Evolutionary conservation across 2,113 vertebrate genomes (phyloP).

Genomic region (Prionailurus bengalensis): DNA sequence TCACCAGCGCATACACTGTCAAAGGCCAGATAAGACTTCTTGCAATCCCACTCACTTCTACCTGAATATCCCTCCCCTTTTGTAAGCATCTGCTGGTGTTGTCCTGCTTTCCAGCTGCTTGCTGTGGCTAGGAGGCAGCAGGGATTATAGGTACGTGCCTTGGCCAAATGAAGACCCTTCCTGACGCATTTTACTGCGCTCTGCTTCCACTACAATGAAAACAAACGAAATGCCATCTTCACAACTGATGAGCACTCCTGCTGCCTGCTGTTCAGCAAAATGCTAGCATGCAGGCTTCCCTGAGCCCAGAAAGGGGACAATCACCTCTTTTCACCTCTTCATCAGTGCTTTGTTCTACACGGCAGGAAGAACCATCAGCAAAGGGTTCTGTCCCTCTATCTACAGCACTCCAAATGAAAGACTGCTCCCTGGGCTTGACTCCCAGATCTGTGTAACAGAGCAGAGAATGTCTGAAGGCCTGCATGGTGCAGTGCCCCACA

Average conservation of each 20-base stretch:
- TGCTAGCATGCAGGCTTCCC: not conserved
- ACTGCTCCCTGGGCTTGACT: slow-evolving; percentile 77
- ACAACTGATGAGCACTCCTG: slow-evolving; percentile 46
- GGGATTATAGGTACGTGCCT: not conserved
- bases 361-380: not conserved
- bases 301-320: not conserved
- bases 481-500: not conserved
- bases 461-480: slow-evolving; percentile 63
- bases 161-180: slow-evolving; percentile 60
- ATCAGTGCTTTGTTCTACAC: slow-evolving; percentile 13
- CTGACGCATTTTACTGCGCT: slow-evolving; percentile 57
- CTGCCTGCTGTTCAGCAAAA: not conserved
- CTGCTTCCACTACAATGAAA: slow-evolving; percentile 54
- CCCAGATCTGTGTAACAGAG: slow-evolving; percentile 65
- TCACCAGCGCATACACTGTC: not conserved
- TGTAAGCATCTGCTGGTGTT: slow-evolving; percentile 51
- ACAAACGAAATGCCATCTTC: slow-evolving; percentile 13
- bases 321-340: not conserved
- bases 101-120: slow-evolving; percentile 44
- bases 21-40: slow-evolving; percentile 59
- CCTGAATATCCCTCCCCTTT: slow-evolving; percentile 43
- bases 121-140: slow-evolving; percentile 49
- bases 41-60: not conserved
- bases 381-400: slow-evolving; percentile 56
- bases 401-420: slow-evolving; percentile 5